Evolutionary conservation across 2,888 invertebrate genomes (phyloP), one percentile per base, ranked within the genome.

Genomic region (Stegana nigrithorax): DNA sequence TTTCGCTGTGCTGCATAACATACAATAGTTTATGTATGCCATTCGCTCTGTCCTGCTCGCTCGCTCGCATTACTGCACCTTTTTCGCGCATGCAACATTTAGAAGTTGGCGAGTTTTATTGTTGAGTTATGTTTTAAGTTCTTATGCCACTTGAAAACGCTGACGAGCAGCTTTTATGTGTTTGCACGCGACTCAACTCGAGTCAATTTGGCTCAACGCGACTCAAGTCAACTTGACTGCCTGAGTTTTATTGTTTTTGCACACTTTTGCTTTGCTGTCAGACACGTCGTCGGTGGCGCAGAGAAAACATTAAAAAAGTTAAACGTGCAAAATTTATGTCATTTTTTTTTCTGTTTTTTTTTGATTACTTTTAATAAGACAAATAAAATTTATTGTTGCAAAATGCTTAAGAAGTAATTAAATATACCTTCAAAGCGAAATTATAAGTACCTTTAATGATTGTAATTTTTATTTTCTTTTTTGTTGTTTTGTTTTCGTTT

Each of bases 401-500:
- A 56, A 60, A 58, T 42, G 7, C 42, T 45, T 21, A 2, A 45
- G 12, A 2, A 10, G 3, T 26, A 50, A 50, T 50, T 50, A 26
- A 50, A 50, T 50, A n/a, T 6, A 50, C 50, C 50, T 50, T 50
- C 50, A 50, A 50, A 53, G 59, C 36, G 5, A 36, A 65, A 53
- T 62, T 65, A 36, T 62, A 45, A 44, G 26, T 2, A 51, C 65
- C 44, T 58, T 60, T 47, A 36, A 27, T 36, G n/a, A n/a, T n/a
- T n/a, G n/a, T n/a, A n/a, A n/a, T n/a, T n/a, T n/a, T n/a, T n/a
- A n/a, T n/a, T n/a, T n/a, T n/a, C n/a, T n/a, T 64, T 69, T 44
- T 67, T 61, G 64, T 66, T 71, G 66, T 71, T 63, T 63, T 60
- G 64, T 60, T 66, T 55, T 26, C 36, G 32, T 29, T 39, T 44